Base-by-base conservation (phyloP, 2,797 vertebrate genomes). In the Thripadectes ignobilis region DNA sequence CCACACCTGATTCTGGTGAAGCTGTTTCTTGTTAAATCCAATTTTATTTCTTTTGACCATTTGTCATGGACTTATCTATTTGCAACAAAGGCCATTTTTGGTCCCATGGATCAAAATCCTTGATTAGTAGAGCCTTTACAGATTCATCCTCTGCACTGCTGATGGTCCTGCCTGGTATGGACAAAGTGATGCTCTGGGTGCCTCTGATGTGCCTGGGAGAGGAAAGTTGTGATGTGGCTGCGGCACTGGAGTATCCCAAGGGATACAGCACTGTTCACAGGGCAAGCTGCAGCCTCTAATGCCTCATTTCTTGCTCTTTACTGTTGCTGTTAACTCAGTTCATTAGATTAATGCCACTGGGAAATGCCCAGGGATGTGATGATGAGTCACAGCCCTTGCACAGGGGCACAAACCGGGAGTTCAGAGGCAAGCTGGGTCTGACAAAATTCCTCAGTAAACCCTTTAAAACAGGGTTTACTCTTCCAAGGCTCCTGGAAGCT, bases 391-490 rank as follows among this genome's bases (percentile, higher is more conserved):
- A 66, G 59, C 30, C 59, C 26, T 51, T 39, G 38, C 14, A 24
- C 1, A 1, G 10, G 2, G 2, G 51, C n/a, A 46, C 11, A 10
- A 30, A 29, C 45, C 52, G 19, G 0, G 2, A 55, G 13, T 24
- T 38, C 36, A 63, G 36, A 63, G 16, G 73, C 3, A 51, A 58
- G 18, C 21, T 51, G 76, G 34, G 34, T 39, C 45, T 71, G 65
- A 36, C 8, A 3, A 26, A 68, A 29, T 17, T 82, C n/a, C 26
- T 27, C 62, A 48, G 45, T 9, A 36, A 62, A 19, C 20, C n/a
- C 68, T 46, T 51, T 20, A 72, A 59, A 88, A 43, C 6, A 69
- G 12, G 10, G 76, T 66, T 49, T 77, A 20, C 26, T 27, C 34
- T n/a, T 19, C 11, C 54, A 81, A 55, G 13, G 29, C 22, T 24